Percentiles rank a stretch among this genome's conserved stretches.
Conservation (phyloP, 92 coral and sea anemone species). For the Pocillopora meandrina region DNA sequence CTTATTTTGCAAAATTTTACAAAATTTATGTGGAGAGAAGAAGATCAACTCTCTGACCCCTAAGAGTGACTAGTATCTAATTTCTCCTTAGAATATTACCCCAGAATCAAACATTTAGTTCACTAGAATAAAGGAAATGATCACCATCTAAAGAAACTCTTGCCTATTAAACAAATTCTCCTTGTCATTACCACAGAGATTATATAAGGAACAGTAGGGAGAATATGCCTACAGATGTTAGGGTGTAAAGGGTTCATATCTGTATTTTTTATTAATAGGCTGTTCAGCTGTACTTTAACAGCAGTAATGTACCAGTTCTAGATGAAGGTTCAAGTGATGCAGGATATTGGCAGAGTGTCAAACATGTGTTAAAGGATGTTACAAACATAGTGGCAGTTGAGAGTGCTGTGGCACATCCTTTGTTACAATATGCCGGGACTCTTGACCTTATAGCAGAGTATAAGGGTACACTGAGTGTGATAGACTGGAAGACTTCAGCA, state of each 20-base stretch:
- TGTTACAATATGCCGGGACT: slow-evolving; percentile 87
- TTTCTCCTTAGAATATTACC: too few relatives aligned
- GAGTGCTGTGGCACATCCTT: slow-evolving; percentile 81
- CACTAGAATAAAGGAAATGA: too few relatives aligned
- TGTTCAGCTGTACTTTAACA: slow-evolving; percentile 49
- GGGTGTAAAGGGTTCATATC: background rate
- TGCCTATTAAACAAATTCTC: too few relatives aligned
- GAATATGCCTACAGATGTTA: background rate
- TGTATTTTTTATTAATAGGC: slow-evolving; percentile 37
- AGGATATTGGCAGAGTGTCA: slow-evolving; percentile 80
- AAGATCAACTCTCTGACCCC: too few relatives aligned
- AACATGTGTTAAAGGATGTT: slow-evolving; percentile 68
- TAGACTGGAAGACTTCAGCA: slow-evolving; percentile 96
- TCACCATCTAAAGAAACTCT: too few relatives aligned
- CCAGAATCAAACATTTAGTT: too few relatives aligned
- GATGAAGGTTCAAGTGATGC: slow-evolving; percentile 29
- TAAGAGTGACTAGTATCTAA: too few relatives aligned
- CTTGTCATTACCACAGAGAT: background rate
- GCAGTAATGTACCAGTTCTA: slow-evolving; percentile 4
- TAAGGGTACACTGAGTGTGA: slow-evolving; percentile 68
- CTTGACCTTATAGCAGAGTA: slow-evolving; percentile 84
- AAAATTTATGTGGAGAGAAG: too few relatives aligned
- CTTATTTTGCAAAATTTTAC: too few relatives aligned
- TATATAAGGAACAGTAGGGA: background rate
- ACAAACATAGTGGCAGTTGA: slow-evolving; percentile 84